Percentiles rank a stretch among this genome's conserved stretches.
Evolutionary conservation across 2,113 vertebrate genomes (phyloP).

Genomic region (Tragulus kanchil): DNA sequence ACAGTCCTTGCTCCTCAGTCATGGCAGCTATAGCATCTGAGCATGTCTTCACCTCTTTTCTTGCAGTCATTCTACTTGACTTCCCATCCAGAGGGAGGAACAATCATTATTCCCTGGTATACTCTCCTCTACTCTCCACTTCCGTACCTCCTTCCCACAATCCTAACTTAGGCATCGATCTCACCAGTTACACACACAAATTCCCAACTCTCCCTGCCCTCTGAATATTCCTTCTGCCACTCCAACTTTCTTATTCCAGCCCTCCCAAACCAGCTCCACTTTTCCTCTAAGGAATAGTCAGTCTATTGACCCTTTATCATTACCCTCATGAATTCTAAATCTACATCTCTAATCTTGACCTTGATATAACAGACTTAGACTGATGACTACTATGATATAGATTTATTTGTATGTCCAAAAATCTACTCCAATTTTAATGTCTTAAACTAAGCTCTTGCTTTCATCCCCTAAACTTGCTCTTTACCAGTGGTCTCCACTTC

Average conservation of each 20-base stretch:
- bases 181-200: not conserved
- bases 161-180: not conserved
- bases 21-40: not conserved
- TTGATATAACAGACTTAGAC: not conserved
- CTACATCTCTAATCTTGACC: not conserved
- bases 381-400: not conserved
- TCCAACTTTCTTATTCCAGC: not conserved
- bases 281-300: not conserved
- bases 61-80: not conserved
- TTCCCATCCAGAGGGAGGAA: not conserved
- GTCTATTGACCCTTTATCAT: accelerated
- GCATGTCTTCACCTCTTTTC: not conserved
- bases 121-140: not conserved
- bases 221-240: not conserved
- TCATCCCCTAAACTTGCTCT: not conserved
- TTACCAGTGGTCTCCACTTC: not conserved
- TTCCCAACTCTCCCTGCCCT: not conserved
- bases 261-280: not conserved
- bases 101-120: not conserved
- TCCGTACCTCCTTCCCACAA: not conserved
- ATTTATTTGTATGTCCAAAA: not conserved
- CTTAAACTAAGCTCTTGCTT: not conserved
- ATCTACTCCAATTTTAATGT: not conserved
- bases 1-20: not conserved
- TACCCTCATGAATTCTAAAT: not conserved